Base-by-base conservation (phyloP, 2,888 invertebrate species). In the Drosophila peninsularis region DNA sequence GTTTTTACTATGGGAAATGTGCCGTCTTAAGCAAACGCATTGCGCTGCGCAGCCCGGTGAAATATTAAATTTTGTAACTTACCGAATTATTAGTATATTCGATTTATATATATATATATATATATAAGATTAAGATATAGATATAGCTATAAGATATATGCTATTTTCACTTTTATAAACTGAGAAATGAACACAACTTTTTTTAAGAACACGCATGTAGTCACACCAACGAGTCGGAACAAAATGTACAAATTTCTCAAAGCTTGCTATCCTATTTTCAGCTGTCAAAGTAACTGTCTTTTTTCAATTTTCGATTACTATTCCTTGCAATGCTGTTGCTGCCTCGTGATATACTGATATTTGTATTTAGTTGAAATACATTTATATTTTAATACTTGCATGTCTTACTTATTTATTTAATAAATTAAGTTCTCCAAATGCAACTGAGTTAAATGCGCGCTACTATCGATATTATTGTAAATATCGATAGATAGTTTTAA, bases 121-220 rank as follows among this genome's bases (percentile, higher is more conserved):
- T 24, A 24, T 24, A 24, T 0, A 24, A 0, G 5, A 24, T n/a
- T n/a, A n/a, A n/a, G n/a, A 24, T 24, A 5, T 24, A 24, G 5
- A 24, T 5, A 24, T 4, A 24, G 4, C 4, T 24, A 24, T 0
- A 24, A 0, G 5, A 24, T 37, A n/a, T 17, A 30, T 30, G 10
- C 5, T 11, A 19, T 56, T 61, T 57, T n/a, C 54, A 39, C 39
- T 27, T 44, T 32, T 14, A 49, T 69, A 50, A 62, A 34, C 1
- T 41, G 0, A 37, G 5, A 37, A 9, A 1, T 19, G 0, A 6
- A 36, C 14, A 36, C 1, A 30, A 36, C 11, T 27, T 14, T 13
- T 41, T 10, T 1, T n/a, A n/a, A 32, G 6, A 34, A 34, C 21
- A 19, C 11, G 14, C 14, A 34, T 24, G 24, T 13, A 24, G n/a